These are phyloP conservation scores for Morinoia aosen DNA, from an alignment of 2,888 invertebrate species.

Conservation along the genomic window DNA sequence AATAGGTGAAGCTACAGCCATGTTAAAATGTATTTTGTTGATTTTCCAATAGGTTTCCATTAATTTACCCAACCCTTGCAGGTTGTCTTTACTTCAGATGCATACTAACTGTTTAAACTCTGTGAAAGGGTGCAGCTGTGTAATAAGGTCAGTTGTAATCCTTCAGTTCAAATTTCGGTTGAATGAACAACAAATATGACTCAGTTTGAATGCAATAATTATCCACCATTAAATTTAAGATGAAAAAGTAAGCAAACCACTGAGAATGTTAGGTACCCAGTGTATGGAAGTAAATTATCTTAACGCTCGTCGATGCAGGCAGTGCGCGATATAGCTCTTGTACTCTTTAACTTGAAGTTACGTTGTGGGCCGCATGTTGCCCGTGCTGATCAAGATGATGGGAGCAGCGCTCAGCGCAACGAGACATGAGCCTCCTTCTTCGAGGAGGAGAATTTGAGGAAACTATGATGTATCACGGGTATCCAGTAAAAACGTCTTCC, in stretches of 20 bases:
- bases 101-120: neutral
- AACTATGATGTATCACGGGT: no score
- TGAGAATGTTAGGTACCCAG: neutral
- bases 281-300: no score
- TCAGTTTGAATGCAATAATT: neutral
- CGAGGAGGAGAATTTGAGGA: neutral
- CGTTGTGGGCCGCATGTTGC: no score
- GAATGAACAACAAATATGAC: neutral
- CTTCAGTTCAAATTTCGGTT: neutral
- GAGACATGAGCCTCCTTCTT: neutral
- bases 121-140: neutral
- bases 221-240: neutral
- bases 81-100: neutral
- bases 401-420: neutral
- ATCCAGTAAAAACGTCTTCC: no score
- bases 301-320: no score
- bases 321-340: no score
- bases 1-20: no score
- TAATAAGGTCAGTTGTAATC: neutral
- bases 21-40: no score
- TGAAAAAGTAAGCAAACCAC: neutral
- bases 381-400: neutral
- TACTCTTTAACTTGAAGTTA: no score
- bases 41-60: no score
- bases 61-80: no score